Percentiles rank a stretch among this genome's conserved stretches.
Conservation (phyloP, 1,140 invertebrate species). For the Condylostylus longicornis region DNA sequence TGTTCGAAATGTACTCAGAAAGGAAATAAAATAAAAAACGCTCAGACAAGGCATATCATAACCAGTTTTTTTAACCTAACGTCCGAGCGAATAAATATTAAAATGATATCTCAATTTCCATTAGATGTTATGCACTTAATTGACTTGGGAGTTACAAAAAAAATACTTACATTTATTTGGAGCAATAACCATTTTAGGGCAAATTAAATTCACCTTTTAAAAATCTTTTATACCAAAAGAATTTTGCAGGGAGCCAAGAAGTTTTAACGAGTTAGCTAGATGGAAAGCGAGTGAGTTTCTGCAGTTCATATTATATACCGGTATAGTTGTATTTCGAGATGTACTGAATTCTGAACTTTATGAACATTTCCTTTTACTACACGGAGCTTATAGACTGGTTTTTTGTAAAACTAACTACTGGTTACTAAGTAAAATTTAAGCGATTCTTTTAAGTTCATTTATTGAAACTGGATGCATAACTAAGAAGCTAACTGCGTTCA, state of each 20-base stretch:
- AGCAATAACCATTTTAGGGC: slow-evolving; percentile 1
- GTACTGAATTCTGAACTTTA: slow-evolving; percentile 5
- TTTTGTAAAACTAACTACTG: neutral
- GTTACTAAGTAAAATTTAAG: too few species aligned
- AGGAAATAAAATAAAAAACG: neutral
- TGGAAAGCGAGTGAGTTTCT: slow-evolving; percentile 13
- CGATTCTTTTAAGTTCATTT: too few species aligned
- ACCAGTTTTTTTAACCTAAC: neutral
- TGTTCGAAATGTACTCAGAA: neutral
- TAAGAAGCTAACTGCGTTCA: too few species aligned
- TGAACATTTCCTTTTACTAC: slow-evolving; percentile 7
- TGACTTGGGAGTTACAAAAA: slow-evolving; percentile 11
- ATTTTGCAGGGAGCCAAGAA: slow-evolving; percentile 10
- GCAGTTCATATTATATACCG: slow-evolving; percentile 12
- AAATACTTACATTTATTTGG: too few species aligned
- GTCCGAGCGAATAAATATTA: slow-evolving; percentile 3
- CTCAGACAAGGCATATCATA: neutral
- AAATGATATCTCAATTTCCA: slow-evolving; percentile 11
- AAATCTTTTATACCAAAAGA: slow-evolving; percentile 6
- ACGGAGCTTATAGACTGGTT: slow-evolving; percentile 8
- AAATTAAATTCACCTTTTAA: slow-evolving; percentile 3
- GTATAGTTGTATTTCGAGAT: slow-evolving; percentile 6
- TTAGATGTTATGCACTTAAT: slow-evolving; percentile 13
- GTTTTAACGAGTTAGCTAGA: slow-evolving; percentile 7
- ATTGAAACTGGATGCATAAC: too few species aligned